Percentiles rank a stretch among this genome's conserved stretches.
These are phyloP conservation scores for Chrysolina americana DNA, from an alignment of 2,888 invertebrate genomes.

Conservation along the genomic window DNA sequence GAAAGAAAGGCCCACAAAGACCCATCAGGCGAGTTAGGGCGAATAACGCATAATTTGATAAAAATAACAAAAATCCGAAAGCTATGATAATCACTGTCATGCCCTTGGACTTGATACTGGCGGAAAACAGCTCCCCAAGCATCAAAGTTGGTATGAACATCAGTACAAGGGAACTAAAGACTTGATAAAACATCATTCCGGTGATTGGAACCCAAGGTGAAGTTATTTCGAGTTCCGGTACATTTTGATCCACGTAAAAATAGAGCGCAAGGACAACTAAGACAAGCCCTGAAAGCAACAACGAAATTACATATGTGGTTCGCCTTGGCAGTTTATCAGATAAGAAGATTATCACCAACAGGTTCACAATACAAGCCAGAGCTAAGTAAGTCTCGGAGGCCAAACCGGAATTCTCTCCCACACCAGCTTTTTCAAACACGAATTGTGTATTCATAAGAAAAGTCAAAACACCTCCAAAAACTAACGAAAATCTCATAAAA, in stretches of 20 bases:
- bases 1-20: constrained; percentile 60
- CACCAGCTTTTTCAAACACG: constrained; percentile 62
- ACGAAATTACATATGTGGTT: constrained; percentile 54
- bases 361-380: constrained; percentile 48
- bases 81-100: constrained; percentile 57
- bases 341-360: constrained; percentile 49
- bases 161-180: constrained; percentile 57
- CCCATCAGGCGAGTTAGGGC: constrained; percentile 58
- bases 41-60: constrained; percentile 61
- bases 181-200: constrained; percentile 59
- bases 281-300: constrained; percentile 52
- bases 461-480: constrained; percentile 58
- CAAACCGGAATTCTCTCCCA: constrained; percentile 48
- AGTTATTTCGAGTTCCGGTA: constrained; percentile 50
- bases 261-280: constrained; percentile 50
- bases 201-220: constrained; percentile 61
- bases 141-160: constrained; percentile 61
- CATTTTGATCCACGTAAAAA: constrained; percentile 55
- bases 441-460: constrained; percentile 60
- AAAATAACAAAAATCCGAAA: constrained; percentile 55
- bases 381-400: constrained; percentile 54
- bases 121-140: constrained; percentile 62
- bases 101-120: constrained; percentile 63
- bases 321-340: constrained; percentile 56
- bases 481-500: constrained; percentile 60